Percentiles rank a stretch among this genome's conserved stretches.
Evolutionary conservation across 2,888 invertebrate genomes (phyloP).

Genomic region (Diarsia rubi): DNA sequence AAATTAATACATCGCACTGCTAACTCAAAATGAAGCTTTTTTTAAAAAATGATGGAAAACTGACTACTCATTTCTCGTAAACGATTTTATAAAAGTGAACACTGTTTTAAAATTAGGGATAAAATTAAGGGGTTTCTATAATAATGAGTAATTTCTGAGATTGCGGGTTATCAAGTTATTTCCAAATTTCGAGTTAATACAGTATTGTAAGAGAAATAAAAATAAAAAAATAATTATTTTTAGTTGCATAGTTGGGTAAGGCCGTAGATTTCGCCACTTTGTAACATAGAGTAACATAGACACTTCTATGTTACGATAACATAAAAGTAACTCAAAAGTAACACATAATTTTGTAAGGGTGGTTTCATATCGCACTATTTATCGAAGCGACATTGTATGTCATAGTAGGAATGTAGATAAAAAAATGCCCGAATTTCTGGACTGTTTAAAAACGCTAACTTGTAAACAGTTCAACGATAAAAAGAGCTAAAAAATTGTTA

Average conservation of each 20-base stretch:
- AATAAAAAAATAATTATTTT: no score
- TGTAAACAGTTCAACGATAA: slow-evolving; percentile 5
- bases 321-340: slow-evolving; percentile 4
- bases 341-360: not conserved
- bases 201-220: no score
- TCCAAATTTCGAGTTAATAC: slow-evolving; percentile 11
- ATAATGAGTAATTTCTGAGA: slow-evolving; percentile 14
- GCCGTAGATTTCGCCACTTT: not conserved
- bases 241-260: not conserved
- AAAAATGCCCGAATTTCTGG: slow-evolving; percentile 12
- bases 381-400: slow-evolving; percentile 14
- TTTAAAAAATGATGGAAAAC: slow-evolving; percentile 2
- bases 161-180: slow-evolving; percentile 18
- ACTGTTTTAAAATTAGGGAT: slow-evolving; percentile 3
- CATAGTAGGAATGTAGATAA: slow-evolving; percentile 1
- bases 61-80: slow-evolving; percentile 11
- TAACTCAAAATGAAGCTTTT: no score
- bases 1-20: no score
- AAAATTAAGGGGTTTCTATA: slow-evolving; percentile 13
- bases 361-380: slow-evolving; percentile 4
- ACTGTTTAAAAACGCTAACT: slow-evolving; percentile 7
- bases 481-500: slow-evolving; percentile 4
- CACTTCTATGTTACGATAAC: slow-evolving; percentile 9
- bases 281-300: slow-evolving; percentile 3
- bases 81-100: slow-evolving; percentile 17